phyloP scores from a whole-genome alignment of 1,140 invertebrate species.

The Sogatella furcifera region DNA sequence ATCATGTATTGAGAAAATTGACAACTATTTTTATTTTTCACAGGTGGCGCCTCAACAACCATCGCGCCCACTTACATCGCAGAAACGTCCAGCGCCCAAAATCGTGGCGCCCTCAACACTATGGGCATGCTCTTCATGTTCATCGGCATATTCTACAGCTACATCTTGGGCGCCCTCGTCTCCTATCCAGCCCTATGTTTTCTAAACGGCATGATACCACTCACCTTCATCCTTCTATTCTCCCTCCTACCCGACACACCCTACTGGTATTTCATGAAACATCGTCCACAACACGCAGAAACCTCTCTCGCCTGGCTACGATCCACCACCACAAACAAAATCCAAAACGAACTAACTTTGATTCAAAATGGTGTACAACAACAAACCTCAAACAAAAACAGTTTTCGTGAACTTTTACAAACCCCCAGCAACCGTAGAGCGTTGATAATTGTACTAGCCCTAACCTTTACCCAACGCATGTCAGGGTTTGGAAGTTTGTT shows the following conservation, averaged over 20 bases:
- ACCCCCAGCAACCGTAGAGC: constrained; percentile 36
- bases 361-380: constrained; percentile 18
- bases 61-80: constrained; percentile 44
- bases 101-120: constrained; percentile 49
- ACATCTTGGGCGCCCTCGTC: constrained; percentile 59
- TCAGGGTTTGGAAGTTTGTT: constrained; percentile 62
- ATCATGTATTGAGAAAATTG: no score
- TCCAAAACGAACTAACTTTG: constrained; percentile 12
- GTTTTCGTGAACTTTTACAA: constrained; percentile 9
- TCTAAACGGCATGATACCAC: constrained; percentile 44
- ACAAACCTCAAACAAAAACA: constrained; percentile 11
- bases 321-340: constrained; percentile 22
- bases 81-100: constrained; percentile 50
- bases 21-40: constrained; percentile 15
- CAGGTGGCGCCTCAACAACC: constrained; percentile 40
- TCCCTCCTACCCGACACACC: constrained; percentile 73
- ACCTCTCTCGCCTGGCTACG: constrained; percentile 53
- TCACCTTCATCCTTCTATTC: constrained; percentile 53
- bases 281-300: constrained; percentile 45
- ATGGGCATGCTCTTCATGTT: constrained; percentile 57
- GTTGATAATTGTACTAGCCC: constrained; percentile 46
- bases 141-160: constrained; percentile 64
- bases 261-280: constrained; percentile 48
- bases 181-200: constrained; percentile 54
- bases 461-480: constrained; percentile 62